These are phyloP conservation scores for Taxidea taxus DNA, from an alignment of 2,113 vertebrate species.

Conservation along the genomic window DNA sequence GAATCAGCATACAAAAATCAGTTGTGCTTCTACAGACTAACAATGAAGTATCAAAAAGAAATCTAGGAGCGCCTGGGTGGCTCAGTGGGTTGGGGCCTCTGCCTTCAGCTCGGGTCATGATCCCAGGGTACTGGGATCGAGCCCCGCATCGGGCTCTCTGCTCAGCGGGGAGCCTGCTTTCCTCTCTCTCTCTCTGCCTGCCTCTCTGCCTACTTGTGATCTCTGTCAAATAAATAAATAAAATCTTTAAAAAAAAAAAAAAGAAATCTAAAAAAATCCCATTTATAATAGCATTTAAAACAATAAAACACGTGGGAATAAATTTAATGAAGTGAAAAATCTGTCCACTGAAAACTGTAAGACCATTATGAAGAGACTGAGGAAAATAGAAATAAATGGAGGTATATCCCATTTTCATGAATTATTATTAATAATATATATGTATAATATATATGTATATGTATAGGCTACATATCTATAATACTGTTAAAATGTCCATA, in stretches of 20 bases:
- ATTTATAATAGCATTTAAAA: background rate
- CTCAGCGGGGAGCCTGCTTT: no score
- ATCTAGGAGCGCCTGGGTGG: no score
- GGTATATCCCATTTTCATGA: background rate
- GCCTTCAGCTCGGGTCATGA: no score
- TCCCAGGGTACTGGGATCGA: no score
- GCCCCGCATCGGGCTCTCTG: no score
- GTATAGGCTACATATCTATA: background rate
- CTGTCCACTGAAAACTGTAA: background rate
- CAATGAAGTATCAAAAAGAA: background rate
- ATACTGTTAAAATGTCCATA: background rate
- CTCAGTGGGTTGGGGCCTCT: no score
- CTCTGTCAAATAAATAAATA: no score
- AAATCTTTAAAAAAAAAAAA: no score
- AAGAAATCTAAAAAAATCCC: background rate
- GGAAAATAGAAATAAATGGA: background rate
- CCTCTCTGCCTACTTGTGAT: no score
- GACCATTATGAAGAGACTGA: background rate
- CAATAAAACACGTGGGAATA: background rate
- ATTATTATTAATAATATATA: background rate
- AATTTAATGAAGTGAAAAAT: background rate
- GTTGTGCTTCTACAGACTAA: background rate
- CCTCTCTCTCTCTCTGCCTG: no score
- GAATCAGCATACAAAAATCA: background rate
- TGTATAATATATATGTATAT: background rate